Base-by-base conservation (phyloP, 2,888 invertebrate species). In the Melanostoma mellinum region DNA sequence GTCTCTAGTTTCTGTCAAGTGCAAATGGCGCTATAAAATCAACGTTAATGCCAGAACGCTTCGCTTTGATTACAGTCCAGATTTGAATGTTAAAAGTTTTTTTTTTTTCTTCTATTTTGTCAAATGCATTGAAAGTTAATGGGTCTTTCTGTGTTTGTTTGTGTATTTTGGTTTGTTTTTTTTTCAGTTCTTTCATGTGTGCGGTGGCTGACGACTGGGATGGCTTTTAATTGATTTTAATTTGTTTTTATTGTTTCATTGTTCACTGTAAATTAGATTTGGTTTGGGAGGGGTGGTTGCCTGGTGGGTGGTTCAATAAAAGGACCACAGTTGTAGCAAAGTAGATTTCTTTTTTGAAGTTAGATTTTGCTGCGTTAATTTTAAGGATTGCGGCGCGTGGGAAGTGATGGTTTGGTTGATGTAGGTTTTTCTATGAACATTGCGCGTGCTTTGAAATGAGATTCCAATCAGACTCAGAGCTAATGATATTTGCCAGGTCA, bases 211-310 rank as follows among this genome's bases (percentile, higher is more conserved):
- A 5, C 20, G 2, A 3, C 3, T 32, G 44, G 52, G 36, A 72
- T 61, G 72, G 48, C 60, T 63, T 68, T 82, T 82, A 82, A 82
- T 82, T 82, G 72, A 82, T 78, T 82, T 82, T 78, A 78, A 82
- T 82, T 82, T 82, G 82, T 65, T 78, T 78, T 78, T 69, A 82
- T 74, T 75, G 82, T 78, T 78, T 82, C 65, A 82, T 74, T 72
- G 82, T 68, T 46, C 58, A 78, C 67, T 69, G 65, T 82, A 69
- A 82, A 82, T 78, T 69, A 60, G 58, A 72, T 69, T 82, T 58
- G 56, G 56, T 67, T 68, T 48, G 10, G 36, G n/a, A 40, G 20
- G 10, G 20, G 42, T 6, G 44, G 8, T 48, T 9, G 33, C 20
- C 20, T 20, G 20, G 20, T 20, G 20, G 1, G 20, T 20, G 20